Percentiles rank a stretch among this genome's conserved stretches.
These are phyloP conservation scores for Chiropotes sagulatus DNA, from an alignment of 2,797 vertebrate species.

Conservation along the genomic window DNA sequence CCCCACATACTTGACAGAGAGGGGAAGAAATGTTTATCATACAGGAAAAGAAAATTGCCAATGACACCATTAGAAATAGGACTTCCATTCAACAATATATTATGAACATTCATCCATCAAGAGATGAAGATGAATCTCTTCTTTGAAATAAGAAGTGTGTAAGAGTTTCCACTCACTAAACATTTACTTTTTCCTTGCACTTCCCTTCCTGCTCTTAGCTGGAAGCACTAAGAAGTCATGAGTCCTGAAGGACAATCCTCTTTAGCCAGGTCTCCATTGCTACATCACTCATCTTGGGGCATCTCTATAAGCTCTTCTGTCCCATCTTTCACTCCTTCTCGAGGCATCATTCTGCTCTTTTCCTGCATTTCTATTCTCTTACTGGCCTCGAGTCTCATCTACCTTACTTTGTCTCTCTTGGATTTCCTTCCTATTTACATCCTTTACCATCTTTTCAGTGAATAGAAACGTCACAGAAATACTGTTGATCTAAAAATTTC, in stretches of 20 bases:
- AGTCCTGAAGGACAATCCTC: not conserved
- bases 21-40: constrained; percentile 13
- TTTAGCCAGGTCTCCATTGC: not conserved
- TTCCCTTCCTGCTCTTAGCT: not conserved
- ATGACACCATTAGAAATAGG: not conserved
- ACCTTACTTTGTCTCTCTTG: constrained; percentile 23
- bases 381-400: not conserved
- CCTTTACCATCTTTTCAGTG: not conserved
- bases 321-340: not conserved
- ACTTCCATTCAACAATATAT: not conserved
- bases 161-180: constrained; percentile 27
- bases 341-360: constrained; percentile 35
- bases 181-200: constrained; percentile 12
- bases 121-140: not conserved
- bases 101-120: not conserved
- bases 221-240: constrained; percentile 9
- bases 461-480: constrained; percentile 33
- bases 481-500: constrained; percentile 42
- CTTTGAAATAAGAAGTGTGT: constrained; percentile 42
- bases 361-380: constrained; percentile 13
- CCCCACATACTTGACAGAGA: not conserved
- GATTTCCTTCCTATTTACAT: not conserved
- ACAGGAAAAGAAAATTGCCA: constrained; percentile 40
- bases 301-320: not conserved
- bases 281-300: not conserved